Evolutionary conservation across 1,140 invertebrate species (phyloP).

Genomic region (Leguminivora glycinivorella): DNA sequence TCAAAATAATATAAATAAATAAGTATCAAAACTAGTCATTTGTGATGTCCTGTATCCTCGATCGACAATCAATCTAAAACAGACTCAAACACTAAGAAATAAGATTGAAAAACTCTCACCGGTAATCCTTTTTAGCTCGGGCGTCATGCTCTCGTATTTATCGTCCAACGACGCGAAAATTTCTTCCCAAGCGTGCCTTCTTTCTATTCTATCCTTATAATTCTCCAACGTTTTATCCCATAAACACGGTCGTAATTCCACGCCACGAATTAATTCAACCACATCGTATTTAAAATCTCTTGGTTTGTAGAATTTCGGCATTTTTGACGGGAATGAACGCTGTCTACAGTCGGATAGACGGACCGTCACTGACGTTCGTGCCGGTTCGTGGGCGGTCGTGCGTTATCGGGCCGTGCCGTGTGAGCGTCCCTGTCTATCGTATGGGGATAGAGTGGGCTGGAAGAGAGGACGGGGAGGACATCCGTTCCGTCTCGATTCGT

Average conservation of each 20-base stretch:
- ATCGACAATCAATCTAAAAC: background rate
- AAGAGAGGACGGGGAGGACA: background rate
- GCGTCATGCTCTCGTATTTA: slow-evolving; percentile 55
- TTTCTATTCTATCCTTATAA: slow-evolving; percentile 66
- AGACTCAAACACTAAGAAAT: background rate
- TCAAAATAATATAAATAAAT: too few species aligned
- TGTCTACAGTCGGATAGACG: background rate
- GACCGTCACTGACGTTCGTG: slow-evolving; percentile 42
- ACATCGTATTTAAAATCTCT: slow-evolving; percentile 67
- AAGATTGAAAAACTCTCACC: slow-evolving; percentile 43
- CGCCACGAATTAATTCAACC: slow-evolving; percentile 50
- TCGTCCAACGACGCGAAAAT: slow-evolving; percentile 59
- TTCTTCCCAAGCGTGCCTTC: slow-evolving; percentile 62
- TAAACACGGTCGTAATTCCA: slow-evolving; percentile 58
- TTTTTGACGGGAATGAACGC: slow-evolving; percentile 41
- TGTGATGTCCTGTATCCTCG: background rate
- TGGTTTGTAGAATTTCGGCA: slow-evolving; percentile 1
- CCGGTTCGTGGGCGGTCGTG: background rate
- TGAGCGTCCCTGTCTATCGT: background rate
- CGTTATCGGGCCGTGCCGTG: slow-evolving; percentile 18
- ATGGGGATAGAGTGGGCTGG: background rate
- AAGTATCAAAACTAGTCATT: slow-evolving; percentile 43
- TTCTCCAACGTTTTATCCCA: slow-evolving; percentile 66
- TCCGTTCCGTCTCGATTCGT: slow-evolving; percentile 1
- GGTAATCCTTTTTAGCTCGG: slow-evolving; percentile 52